Percentiles rank a stretch among this genome's conserved stretches.
Conservation (phyloP, 2,888 invertebrate genomes). For the Ennomos erosarius region DNA sequence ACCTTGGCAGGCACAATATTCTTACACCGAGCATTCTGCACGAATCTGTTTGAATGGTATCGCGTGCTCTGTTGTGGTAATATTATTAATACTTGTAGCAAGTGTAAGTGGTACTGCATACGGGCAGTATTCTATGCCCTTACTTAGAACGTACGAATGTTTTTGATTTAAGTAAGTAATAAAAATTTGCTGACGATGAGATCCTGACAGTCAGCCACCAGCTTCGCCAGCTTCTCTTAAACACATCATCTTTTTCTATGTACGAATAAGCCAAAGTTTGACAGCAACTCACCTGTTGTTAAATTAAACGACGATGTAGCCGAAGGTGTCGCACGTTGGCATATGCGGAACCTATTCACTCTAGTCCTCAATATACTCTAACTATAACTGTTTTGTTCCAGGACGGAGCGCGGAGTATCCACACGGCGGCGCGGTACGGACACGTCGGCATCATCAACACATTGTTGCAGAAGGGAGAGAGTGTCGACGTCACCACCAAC, state of each 20-base stretch:
- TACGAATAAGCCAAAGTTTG: no score
- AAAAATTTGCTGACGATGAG: no score
- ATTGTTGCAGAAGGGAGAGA: slow-evolving; percentile 97
- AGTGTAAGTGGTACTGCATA: slow-evolving; percentile 45
- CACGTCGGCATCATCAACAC: slow-evolving; percentile 99
- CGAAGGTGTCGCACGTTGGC: no score
- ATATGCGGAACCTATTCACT: no score
- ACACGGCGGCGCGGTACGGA: slow-evolving; percentile 98
- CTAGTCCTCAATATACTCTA: neutral
- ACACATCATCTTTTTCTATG: neutral
- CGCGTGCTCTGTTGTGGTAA: slow-evolving; percentile 56
- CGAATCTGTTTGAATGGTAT: slow-evolving; percentile 48
- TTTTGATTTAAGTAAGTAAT: no score
- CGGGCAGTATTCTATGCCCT: slow-evolving; percentile 35
- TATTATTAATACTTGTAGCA: slow-evolving; percentile 38
- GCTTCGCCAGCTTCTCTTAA: no score
- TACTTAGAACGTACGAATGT: no score
- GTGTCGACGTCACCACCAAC: slow-evolving; percentile 97
- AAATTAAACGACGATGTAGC: no score
- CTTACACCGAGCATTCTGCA: slow-evolving; percentile 40
- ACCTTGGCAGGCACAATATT: slow-evolving; percentile 30
- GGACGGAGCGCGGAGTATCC: slow-evolving; percentile 98
- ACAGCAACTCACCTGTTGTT: no score
- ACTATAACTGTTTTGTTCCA: slow-evolving; percentile 53
- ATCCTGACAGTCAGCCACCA: no score